phyloP scores from a whole-genome alignment of 1,140 invertebrate species.

The Trissolcus basalis region DNA sequence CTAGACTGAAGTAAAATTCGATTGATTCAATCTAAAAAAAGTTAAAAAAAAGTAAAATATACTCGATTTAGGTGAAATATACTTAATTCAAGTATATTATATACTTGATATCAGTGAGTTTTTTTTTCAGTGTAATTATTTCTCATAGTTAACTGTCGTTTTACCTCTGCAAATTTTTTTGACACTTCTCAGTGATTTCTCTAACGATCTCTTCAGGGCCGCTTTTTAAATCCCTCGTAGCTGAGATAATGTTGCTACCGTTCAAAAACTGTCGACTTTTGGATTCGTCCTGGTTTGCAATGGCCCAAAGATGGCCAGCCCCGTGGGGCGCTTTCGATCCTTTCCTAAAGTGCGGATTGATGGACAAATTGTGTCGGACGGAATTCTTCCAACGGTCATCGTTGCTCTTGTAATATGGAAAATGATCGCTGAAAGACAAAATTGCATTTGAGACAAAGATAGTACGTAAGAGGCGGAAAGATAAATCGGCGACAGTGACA shows the following conservation, averaged over 20 bases:
- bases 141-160: no score
- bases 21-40: no score
- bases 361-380: constrained; percentile 89
- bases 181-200: constrained; percentile 5
- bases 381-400: constrained; percentile 95
- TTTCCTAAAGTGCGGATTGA: constrained; percentile 92
- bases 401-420: constrained; percentile 90
- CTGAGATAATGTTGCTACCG: constrained; percentile 46
- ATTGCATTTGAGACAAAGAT: neutral
- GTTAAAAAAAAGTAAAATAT: no score
- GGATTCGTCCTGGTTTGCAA: constrained; percentile 80
- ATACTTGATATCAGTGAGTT: no score
- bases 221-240: constrained; percentile 37
- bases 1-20: no score
- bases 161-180: constrained; percentile 33
- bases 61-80: no score
- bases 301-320: constrained; percentile 90
- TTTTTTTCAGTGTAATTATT: no score
- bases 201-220: constrained; percentile 47
- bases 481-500: constrained; percentile 46
- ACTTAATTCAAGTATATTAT: no score
- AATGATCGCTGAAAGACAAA: constrained; percentile 83
- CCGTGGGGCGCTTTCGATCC: constrained; percentile 88
- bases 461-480: neutral
- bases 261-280: constrained; percentile 68